Evolutionary conservation across 2,888 invertebrate species (phyloP).

Genomic region (Clepsis dumicolana): DNA sequence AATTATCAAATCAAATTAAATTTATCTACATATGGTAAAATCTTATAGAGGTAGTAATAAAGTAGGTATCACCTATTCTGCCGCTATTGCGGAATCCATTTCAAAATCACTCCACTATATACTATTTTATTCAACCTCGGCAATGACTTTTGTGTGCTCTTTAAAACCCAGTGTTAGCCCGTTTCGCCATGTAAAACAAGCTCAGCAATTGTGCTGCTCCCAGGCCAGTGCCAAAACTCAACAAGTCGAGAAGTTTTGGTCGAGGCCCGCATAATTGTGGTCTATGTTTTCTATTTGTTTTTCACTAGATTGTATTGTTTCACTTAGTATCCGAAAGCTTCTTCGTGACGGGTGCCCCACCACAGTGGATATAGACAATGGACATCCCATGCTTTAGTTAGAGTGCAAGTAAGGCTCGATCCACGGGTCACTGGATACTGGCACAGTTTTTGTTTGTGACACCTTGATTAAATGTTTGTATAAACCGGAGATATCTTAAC

Average conservation of each 20-base stretch:
- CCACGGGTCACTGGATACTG: background rate
- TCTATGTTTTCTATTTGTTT: conserved; percentile 48
- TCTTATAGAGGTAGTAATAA: too few species aligned
- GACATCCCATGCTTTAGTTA: background rate
- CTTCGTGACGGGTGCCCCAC: background rate
- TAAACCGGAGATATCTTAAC: too few species aligned
- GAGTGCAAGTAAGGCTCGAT: background rate
- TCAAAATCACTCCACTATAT: conserved; percentile 9
- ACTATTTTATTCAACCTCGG: conserved; percentile 13
- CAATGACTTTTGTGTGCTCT: conserved; percentile 9
- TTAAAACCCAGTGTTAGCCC: conserved; percentile 9
- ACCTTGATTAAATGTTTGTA: too few species aligned
- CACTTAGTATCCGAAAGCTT: background rate
- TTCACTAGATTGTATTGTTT: conserved; percentile 23
- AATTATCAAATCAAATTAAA: conserved; percentile 55
- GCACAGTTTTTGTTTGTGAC: too few species aligned
- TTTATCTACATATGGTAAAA: too few species aligned
- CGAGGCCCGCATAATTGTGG: conserved; percentile 52
- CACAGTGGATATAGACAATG: too few species aligned
- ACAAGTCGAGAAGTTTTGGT: conserved; percentile 51
- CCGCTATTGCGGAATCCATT: too few species aligned
- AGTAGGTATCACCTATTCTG: too few species aligned
- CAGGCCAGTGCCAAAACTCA: conserved; percentile 44
- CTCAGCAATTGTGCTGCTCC: conserved; percentile 9
- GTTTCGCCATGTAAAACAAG: conserved; percentile 17